Evolutionary conservation across 2,888 invertebrate genomes (phyloP), one percentile per base, ranked within the genome.

Genomic region (Drosophila kambysellisi): DNA sequence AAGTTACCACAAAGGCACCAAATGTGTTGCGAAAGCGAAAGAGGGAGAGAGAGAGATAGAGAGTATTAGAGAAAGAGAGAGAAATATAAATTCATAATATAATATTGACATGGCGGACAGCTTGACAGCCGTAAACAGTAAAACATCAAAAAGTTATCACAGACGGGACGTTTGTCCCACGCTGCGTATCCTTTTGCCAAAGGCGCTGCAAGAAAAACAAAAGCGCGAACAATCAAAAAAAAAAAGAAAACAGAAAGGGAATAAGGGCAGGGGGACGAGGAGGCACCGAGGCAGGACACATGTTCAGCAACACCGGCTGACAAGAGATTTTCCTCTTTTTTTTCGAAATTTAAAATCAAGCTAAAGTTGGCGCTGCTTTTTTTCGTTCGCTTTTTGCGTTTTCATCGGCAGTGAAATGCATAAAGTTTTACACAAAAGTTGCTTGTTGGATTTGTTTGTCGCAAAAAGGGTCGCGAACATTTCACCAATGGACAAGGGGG

Each of bases 71-170:
- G 5, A 33, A 54, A 56, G 35, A 58, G 63, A 41, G 50, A 37
- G 25, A 4, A 8, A 25, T 25, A 70, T 57, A 76, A 72, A 82
- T 83, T 82, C 73, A 86, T 80, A 84, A 87, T 84, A 84, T 83
- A 74, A 81, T 81, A 83, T 86, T 86, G 86, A 83, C 71, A 77
- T 77, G 83, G 79, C 64, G 74, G 81, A 81, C 83, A 81, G 76
- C 76, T 81, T 88, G 87, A 88, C 87, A 88, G 84, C 84, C 79
- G 81, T 87, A 86, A 87, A 87, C 84, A 86, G 82, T 88, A 73
- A 86, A 87, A 86, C 87, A 87, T 87, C 88, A 87, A 82, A 87
- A 87, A 88, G 87, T 87, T 87, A 86, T 88, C 86, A 62, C 85
- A 81, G 80, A 72, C 70, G 67, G 70, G 70, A 57, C 67, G 48